Percentiles rank a stretch among this genome's conserved stretches.
These are phyloP conservation scores for Perodicticus potto DNA, from an alignment of 2,797 vertebrate species.

Conservation along the genomic window DNA sequence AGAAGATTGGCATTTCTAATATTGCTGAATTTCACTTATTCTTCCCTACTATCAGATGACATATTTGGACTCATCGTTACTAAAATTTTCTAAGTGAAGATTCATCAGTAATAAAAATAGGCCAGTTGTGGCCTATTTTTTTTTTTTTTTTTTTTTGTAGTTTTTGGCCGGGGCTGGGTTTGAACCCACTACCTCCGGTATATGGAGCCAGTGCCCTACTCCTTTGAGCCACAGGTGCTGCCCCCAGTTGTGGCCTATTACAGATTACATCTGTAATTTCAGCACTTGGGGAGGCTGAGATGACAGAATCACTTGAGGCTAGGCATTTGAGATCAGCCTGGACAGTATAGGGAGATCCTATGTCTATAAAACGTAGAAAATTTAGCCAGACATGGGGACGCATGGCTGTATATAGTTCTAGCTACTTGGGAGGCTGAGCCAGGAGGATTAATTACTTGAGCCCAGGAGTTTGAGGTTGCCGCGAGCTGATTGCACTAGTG, in stretches of 20 bases:
- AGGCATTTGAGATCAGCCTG: background rate
- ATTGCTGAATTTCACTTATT: constrained; percentile 28
- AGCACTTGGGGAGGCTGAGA: background rate
- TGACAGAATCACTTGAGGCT: background rate
- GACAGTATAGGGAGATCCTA: background rate
- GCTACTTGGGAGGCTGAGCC: background rate
- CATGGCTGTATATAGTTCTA: background rate
- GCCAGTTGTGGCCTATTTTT: background rate
- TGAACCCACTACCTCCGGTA: too few species aligned
- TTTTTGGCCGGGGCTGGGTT: too few species aligned
- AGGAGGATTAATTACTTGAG: background rate
- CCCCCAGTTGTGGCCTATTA: too few species aligned
- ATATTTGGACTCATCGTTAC: background rate
- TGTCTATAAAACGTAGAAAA: background rate
- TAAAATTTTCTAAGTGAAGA: background rate
- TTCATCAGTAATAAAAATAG: background rate
- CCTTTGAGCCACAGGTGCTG: too few species aligned
- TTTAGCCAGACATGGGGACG: background rate
- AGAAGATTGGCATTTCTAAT: constrained; percentile 2
- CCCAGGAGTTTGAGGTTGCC: background rate
- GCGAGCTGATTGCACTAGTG: too few species aligned
- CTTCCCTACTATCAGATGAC: background rate
- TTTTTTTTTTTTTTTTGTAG: too few species aligned
- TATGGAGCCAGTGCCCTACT: too few species aligned
- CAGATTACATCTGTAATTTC: background rate